These are phyloP conservation scores for roundworm (Caenorhabditis elegans) DNA, from an alignment of 1,140 invertebrate species.

Conservation along the genomic window WBcel235 BX284604.4:7832001-7832500, in stretches of 20 bases:
- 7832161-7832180: neutral
- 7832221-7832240: slow-evolving; percentile 12
- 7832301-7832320: neutral
- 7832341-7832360: slow-evolving; percentile 23
- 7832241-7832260: neutral
- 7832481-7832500: slow-evolving; percentile 52
- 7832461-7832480: neutral
- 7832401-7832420: neutral
- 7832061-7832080: neutral
- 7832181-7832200: neutral
- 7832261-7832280: neutral
- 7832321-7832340: neutral
- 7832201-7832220: slow-evolving; percentile 1
- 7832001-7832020: too few species aligned
- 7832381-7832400: too few species aligned
- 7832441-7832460: neutral
- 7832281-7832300: neutral
- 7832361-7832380: too few species aligned
- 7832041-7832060: neutral
- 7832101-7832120: slow-evolving; percentile 27
- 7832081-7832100: slow-evolving; percentile 2
- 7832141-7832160: neutral
- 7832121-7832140: neutral
- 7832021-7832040: too few species aligned
- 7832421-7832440: slow-evolving; percentile 1